Percentiles rank a stretch among this genome's conserved stretches.
Conservation (phyloP, 2,888 invertebrate species). For the Ischnura elegans region DNA sequence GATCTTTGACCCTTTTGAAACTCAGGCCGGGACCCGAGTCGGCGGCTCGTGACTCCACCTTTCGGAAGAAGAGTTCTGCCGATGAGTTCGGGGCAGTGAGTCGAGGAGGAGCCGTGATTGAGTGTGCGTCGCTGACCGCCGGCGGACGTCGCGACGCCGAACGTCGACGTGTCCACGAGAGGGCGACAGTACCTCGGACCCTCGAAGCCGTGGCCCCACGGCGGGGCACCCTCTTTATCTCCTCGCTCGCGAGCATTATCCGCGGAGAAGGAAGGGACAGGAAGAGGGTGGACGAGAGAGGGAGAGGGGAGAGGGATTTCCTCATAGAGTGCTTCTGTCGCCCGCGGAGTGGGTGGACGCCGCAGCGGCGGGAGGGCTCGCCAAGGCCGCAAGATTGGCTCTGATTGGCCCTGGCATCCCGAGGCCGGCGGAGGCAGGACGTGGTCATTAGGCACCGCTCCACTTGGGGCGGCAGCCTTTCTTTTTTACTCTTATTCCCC, state of each 20-base stretch:
- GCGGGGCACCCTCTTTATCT: slow-evolving; percentile 50
- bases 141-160: slow-evolving; percentile 17
- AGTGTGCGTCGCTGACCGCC: neutral
- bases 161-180: too few species aligned
- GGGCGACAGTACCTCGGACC: neutral
- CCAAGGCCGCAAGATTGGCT: slow-evolving; percentile 67
- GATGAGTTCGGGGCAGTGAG: neutral
- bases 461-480: slow-evolving; percentile 60
- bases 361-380: slow-evolving; percentile 34
- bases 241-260: neutral
- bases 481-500: slow-evolving; percentile 50
- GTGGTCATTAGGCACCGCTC: slow-evolving; percentile 65
- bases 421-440: slow-evolving; percentile 66
- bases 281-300: slow-evolving; percentile 14
- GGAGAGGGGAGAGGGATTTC: slow-evolving; percentile 40
- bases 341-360: slow-evolving; percentile 41
- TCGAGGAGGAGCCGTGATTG: neutral
- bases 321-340: slow-evolving; percentile 63
- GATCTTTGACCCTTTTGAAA: slow-evolving; percentile 1
- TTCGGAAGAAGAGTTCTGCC: neutral
- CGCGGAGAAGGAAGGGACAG: neutral
- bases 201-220: neutral
- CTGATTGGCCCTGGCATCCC: slow-evolving; percentile 66
- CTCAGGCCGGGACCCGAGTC: neutral
- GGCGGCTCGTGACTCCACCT: neutral